phyloP scores from a whole-genome alignment of 53 echinoderm and acorn worm species.

The Zoroaster sp. region DNA sequence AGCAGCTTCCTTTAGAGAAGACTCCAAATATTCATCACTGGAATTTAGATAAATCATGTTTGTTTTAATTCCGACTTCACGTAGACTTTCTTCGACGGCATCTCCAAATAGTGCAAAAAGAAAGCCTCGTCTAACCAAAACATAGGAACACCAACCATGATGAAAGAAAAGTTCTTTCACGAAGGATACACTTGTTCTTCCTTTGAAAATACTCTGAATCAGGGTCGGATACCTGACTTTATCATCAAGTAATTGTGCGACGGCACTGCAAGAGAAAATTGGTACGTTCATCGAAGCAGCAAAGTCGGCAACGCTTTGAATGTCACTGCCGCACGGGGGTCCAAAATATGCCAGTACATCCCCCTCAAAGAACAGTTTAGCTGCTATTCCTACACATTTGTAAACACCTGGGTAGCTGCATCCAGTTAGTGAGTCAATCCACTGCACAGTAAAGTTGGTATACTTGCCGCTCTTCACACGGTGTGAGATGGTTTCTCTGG shows the following conservation, averaged over 20 bases:
- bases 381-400: too few species aligned
- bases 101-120: background rate
- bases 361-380: too few species aligned
- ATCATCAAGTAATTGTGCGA: background rate
- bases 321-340: too few species aligned
- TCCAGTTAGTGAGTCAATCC: too few species aligned
- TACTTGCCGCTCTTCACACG: too few species aligned
- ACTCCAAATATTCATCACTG: too few species aligned
- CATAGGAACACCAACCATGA: background rate
- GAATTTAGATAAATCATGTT: background rate
- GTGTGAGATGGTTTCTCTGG: too few species aligned
- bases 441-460: too few species aligned
- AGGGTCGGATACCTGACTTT: background rate
- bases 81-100: background rate
- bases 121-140: background rate
- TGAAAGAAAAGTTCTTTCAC: background rate
- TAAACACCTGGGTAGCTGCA: too few species aligned
- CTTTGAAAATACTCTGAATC: background rate
- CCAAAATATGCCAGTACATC: too few species aligned
- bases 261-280: background rate
- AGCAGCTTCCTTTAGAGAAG: background rate
- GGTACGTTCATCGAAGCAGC: background rate
- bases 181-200: background rate
- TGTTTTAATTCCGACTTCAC: too few species aligned
- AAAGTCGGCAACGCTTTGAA: too few species aligned